Evolutionary conservation across 2,113 vertebrate genomes (phyloP), one percentile per base, ranked within the genome.

Genomic region (Eclectus roratus): DNA sequence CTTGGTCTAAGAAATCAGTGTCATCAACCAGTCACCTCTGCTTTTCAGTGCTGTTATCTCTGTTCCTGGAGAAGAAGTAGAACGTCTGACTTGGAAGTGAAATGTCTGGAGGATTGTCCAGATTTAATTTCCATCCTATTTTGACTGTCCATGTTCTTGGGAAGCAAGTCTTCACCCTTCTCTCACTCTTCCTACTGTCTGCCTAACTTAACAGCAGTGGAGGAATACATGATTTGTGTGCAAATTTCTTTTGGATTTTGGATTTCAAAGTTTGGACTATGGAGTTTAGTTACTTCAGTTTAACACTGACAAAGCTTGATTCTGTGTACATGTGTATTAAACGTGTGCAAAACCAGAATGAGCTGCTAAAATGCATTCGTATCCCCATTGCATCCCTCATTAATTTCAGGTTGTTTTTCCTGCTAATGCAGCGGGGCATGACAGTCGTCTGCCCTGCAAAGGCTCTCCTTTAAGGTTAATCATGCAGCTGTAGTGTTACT

Each of bases 341-440:
- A 55, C 2, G 6, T 6, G 2, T 47, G 13, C 41, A 92, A 43
- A 74, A 94, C 13, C 31, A 64, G 63, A 71, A 66, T 37, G 53
- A 91, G 29, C 25, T 69, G 53, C 66, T 88, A 64, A 83, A 80
- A 58, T 23, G 17, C n/a, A 50, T 52, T 49, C 28, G 24, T 33
- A 80, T 9, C 25, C 23, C n/a, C 17, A 13, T 6, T 17, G 11
- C 37, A 56, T 23, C 20, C 27, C 44, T 81, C 11, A 9, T 24
- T 15, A 78, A 66, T 73, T 82, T 92, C 52, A 76, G 15, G 33
- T 29, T n/a, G 4, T 10, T 82, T 35, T 70, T 63, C 63, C 25
- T 4, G 3, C 6, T 39, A 63, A 17, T 2, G 2, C 21, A 80
- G 17, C 0, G 1, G 25, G 44, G 5, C 39, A 64, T 4, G 4